A percentile compares a stretch with the other conserved stretches of the same genome.
Conservation (phyloP, 2,888 invertebrate genomes). For the Sinodicranocentrus sp. region DNA sequence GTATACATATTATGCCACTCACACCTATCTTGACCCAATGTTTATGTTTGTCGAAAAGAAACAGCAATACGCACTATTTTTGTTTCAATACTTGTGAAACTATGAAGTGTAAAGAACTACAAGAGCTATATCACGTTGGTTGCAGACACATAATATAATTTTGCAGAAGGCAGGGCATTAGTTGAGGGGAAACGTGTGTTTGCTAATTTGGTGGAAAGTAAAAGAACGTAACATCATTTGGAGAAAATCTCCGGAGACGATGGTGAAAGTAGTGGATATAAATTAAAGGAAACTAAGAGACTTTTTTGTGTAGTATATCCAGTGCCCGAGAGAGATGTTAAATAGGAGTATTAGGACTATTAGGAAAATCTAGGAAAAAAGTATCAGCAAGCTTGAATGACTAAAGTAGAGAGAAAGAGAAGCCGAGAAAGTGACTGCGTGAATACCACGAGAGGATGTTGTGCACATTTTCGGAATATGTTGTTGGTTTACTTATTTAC, state of each 20-base stretch:
- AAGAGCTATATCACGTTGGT: too few relatives aligned
- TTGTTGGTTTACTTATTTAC: constrained; percentile 62
- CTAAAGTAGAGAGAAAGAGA: not conserved
- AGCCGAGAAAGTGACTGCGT: constrained; percentile 36
- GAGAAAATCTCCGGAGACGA: not conserved
- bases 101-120: too few relatives aligned
- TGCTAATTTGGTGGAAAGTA: constrained; percentile 1
- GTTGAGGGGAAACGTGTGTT: not conserved
- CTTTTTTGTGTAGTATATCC: not conserved
- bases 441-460: too few relatives aligned
- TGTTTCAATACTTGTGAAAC: too few relatives aligned
- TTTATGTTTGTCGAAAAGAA: too few relatives aligned
- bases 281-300: not conserved
- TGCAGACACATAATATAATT: too few relatives aligned
- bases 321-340: not conserved
- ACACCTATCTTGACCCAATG: too few relatives aligned
- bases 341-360: constrained; percentile 3
- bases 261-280: not conserved
- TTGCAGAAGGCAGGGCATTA: too few relatives aligned
- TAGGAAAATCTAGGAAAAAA: constrained; percentile 29
- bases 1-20: too few relatives aligned
- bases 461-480: constrained; percentile 47
- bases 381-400: constrained; percentile 39
- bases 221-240: not conserved
- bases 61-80: too few relatives aligned